Evolutionary conservation across 2,797 vertebrate genomes (phyloP), one percentile per base, ranked within the genome.

Genomic region (Pyrocephalus nanus): DNA sequence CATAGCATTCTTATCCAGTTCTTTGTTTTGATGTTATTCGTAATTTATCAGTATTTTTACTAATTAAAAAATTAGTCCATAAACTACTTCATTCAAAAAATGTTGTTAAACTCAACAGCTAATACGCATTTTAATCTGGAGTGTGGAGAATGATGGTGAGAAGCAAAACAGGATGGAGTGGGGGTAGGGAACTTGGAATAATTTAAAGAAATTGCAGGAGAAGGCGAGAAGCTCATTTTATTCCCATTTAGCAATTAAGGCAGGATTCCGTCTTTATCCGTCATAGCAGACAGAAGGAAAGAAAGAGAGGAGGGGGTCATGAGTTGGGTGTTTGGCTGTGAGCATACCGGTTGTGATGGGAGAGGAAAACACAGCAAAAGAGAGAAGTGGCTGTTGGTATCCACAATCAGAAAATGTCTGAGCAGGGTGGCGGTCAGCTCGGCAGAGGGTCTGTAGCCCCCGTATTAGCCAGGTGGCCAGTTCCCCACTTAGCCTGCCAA

Each of bases 381-480:
- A 88, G 73, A 62, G 77, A n/a, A 58, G 65, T 21, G 80, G 32
- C 61, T 71, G 54, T 45, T 69, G 60, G 71, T 61, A 4, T 27
- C 30, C 34, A 4, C 76, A 16, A 6, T 30, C 23, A 29, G 16
- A 36, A 78, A 22, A 7, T 8, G n/a, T 20, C 73, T 42, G 64
- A 83, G 93, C 86, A 80, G 74, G 88, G 19, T 67, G 58, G 84
- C 9, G 40, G 2, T 23, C 12, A 4, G 84, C 91, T 90, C 15
- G 0, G 43, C 79, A 81, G 85, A 84, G 69, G 40, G 54, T n/a
- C 71, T 62, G 58, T 25, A 47, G 78, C 66, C 92, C 94, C 66
- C 10, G 9, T 4, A 70, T 60, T 42, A 95, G 94, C 93, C 97
- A 96, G 97, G 96, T 97, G 96, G 96, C 95, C 96, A 71, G 54